Base-by-base conservation (phyloP, 2,113 vertebrate genomes). In the Elanoides forficatus region DNA sequence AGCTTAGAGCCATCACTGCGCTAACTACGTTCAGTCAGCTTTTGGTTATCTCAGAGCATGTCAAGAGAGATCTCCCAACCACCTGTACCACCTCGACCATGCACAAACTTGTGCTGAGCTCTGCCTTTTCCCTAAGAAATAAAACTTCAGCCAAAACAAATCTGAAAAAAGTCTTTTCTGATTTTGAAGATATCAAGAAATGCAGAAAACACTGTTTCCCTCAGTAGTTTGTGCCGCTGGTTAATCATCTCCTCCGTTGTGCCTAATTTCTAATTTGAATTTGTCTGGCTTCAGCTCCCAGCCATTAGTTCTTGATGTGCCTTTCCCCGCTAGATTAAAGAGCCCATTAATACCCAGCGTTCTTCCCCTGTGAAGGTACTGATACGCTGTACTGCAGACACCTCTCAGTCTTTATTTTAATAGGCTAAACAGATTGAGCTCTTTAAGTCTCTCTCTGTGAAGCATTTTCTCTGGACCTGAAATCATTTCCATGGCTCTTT, bases 211-310 rank as follows among this genome's bases (percentile, higher is more conserved):
- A 55, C 9, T 18, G 8, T 85, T 91, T 95, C 62, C 53, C 27
- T 89, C 72, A 71, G 76, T 81, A 95, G 68, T 95, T 92, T 95
- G 80, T 95, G 76, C 65, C 4, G 7, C 71, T 92, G 88, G 80
- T 95, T 95, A 96, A 94, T 96, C 88, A 94, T 92, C 80, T 88
- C 75, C 72, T 94, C 86, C 4, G 0, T 86, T 92, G 92, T 95
- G 83, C 86, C 92, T 96, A 95, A 96, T 97, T 93, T 95, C 86
- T 91, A 95, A 97, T 96, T 96, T 91, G 94, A 97, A 96, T 97
- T 96, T 97, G 92, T 95, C 94, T 97, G 96, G 88, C 95, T 96
- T 97, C 94, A 92, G 68, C 97, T 96, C 68, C 90, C 80, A 92
- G 68, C 34, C 94, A 92, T 97, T 97, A 95, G 97, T 92, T 97